Base-by-base conservation (phyloP, 2,888 invertebrate genomes). In the Calameuta filiformis region DNA sequence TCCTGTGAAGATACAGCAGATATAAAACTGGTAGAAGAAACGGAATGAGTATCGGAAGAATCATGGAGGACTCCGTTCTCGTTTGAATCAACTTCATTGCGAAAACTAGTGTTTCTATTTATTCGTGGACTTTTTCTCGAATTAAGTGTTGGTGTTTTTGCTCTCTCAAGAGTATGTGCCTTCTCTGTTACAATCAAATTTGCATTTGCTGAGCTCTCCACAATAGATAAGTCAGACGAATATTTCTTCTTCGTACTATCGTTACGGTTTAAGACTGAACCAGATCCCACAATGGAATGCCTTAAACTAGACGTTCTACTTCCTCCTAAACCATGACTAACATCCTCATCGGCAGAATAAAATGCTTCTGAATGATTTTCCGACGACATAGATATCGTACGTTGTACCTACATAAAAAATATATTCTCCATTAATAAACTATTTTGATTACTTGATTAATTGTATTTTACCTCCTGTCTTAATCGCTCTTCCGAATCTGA, bases 1-100 rank as follows among this genome's bases (percentile, higher is more conserved):
- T 98, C 98, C 90, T 98, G 98, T 15, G 97, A 98, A 0, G 97
- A 98, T 83, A 97, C 95, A 4, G 98, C 98, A 0, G 98, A 98
- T 85, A 96, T 97, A 85, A 97, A 97, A 0, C 97, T 97, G 1
- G 95, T 96, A 35, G 96, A 96, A 0, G 97, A 97, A 31, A 97
- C 94, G 1, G 96, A 97, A 69, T 95, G 95, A 37, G 95, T 95
- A 87, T 96, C 97, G 0, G 96, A 96, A 0, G 95, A 94, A 80
- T 93, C 92, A 35, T 93, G 90, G 11, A 93, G 89, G 75, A 92
- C 92, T n/a, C 91, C 91, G 40, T 84, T 84, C 37, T 82, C 85
- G 33, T 77, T 84, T 0, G 83, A 23, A 37, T 87, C 87, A 11
- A 30, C 73, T 35, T 87, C 85, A 74, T 79, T 78, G 73, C 79